Evolutionary conservation across 2,888 invertebrate species (phyloP), one percentile per base, ranked within the genome.

Genomic region (Rhogogaster chlorosoma): DNA sequence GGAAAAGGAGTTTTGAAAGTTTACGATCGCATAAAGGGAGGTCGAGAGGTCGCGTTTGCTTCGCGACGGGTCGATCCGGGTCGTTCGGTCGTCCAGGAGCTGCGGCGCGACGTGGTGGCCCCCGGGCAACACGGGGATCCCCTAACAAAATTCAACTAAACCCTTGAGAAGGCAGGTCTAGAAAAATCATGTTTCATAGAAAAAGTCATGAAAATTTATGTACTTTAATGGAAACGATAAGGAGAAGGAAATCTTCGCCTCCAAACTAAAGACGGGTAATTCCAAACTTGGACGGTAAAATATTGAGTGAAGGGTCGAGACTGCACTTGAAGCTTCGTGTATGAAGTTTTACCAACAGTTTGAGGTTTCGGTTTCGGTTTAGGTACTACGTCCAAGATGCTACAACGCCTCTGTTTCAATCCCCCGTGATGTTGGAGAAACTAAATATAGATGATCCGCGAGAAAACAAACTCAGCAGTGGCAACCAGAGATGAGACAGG

Each of bases 321-420:
- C 26, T 26, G 26, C 36, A 18, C n/a, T 36, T 70, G 18, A 32
- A 70, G 32, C 36, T 36, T 36, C 32, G 1, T n/a, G 70, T 70
- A 36, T 70, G 36, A 75, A 75, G 42, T n/a, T 15, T 75, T 38
- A 26, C 75, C 15, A 10, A 75, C 22, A 38, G 38, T 75, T 26
- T 45, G 75, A 75, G 75, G 75, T 38, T 75, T 75, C 45, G 75
- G 75, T 75, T 75, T 45, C 45, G 75, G 75, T 75, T 75, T 45
- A 75, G 61, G 38, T 38, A 77, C 32, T 70, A 80, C 84, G 78
- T 88, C 71, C 87, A 85, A 85, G 86, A 86, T 87, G 86, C 29
- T 87, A 85, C 29, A 85, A 86, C 88, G 85, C 83, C 86, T 70
- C 84, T 82, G 85, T 49, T 84, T 77, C 77, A 38, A 57, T 38